Percentiles rank a stretch among this genome's conserved stretches.
Conservation (phyloP, 2,797 vertebrate species). For the Melanotaenia boesemani region DNA sequence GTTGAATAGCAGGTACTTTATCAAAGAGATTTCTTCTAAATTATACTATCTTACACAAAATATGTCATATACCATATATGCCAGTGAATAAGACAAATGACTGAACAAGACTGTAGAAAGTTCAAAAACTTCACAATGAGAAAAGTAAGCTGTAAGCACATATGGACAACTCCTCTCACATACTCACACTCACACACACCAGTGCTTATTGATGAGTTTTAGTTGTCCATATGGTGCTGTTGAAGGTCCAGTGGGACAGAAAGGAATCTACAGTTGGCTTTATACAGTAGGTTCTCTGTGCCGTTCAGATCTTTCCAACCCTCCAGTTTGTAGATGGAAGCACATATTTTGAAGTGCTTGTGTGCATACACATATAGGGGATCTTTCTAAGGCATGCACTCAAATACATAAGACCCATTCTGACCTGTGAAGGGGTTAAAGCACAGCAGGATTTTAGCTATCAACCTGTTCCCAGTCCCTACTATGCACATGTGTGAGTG, state of each 20-base stretch:
- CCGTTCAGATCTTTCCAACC: constrained; percentile 38
- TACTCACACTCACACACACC: constrained; percentile 42
- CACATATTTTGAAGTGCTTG: constrained; percentile 42
- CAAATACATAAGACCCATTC: constrained; percentile 40
- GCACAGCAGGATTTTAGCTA: constrained; percentile 62
- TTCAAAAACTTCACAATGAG: constrained; percentile 32
- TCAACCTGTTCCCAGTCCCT: constrained; percentile 60
- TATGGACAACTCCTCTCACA: constrained; percentile 32
- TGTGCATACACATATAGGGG: constrained; percentile 36
- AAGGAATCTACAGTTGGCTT: constrained; percentile 72
- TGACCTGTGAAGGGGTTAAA: constrained; percentile 69
- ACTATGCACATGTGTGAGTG: constrained; percentile 28
- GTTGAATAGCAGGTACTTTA: not conserved
- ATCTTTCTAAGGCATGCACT: constrained; percentile 43
- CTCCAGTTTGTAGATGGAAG: constrained; percentile 34
- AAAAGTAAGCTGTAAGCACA: constrained; percentile 33
- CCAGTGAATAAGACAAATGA: not conserved
- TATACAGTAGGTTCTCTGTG: constrained; percentile 73
- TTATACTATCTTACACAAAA: constrained; percentile 3
- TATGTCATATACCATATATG: not conserved
- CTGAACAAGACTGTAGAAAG: constrained; percentile 19
- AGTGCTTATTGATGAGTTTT: constrained; percentile 40
- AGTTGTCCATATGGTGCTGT: constrained; percentile 68
- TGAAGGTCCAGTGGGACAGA: constrained; percentile 63
- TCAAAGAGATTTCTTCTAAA: not conserved